A percentile compares a stretch with the other conserved stretches of the same genome.
Conservation (phyloP, 2,888 invertebrate genomes). For the Galerucella nymphaeae region DNA sequence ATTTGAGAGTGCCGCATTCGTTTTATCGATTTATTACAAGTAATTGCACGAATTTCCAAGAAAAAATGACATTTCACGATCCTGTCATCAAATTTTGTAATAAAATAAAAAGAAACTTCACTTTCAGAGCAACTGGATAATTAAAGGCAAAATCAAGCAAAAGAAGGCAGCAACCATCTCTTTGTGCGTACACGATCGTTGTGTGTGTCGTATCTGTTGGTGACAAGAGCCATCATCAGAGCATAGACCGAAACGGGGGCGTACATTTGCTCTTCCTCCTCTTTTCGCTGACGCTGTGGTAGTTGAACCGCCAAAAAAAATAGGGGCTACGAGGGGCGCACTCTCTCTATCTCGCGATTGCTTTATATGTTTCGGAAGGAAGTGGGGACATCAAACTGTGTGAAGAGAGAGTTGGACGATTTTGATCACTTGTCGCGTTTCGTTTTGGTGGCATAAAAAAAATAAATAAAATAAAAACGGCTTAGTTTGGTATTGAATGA, state of each 20-base stretch:
- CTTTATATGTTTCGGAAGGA: slow-evolving; percentile 62
- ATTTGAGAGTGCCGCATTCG: too few species aligned
- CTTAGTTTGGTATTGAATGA: too few species aligned
- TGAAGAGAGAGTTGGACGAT: neutral
- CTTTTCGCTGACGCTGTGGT: slow-evolving; percentile 47
- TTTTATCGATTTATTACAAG: too few species aligned
- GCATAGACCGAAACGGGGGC: slow-evolving; percentile 45
- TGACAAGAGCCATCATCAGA: slow-evolving; percentile 59
- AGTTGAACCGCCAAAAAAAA: slow-evolving; percentile 53
- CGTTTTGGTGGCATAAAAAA: neutral
- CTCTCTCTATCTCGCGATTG: slow-evolving; percentile 40
- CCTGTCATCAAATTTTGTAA: neutral
- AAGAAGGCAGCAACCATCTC: slow-evolving; percentile 58
- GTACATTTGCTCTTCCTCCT: slow-evolving; percentile 37
- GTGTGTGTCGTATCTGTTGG: slow-evolving; percentile 50
- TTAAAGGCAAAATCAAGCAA: slow-evolving; percentile 36
- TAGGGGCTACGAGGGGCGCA: slow-evolving; percentile 48
- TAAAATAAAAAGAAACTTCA: slow-evolving; percentile 47
- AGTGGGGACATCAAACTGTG: slow-evolving; percentile 49
- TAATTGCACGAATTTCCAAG: too few species aligned
- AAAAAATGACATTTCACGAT: neutral
- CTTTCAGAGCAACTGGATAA: slow-evolving; percentile 55
- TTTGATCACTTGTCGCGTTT: slow-evolving; percentile 8
- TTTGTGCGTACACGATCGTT: slow-evolving; percentile 54
- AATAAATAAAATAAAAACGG: neutral